Evolutionary conservation across 2,113 vertebrate genomes (phyloP).

Genomic region (Copsychus sechellarum): DNA sequence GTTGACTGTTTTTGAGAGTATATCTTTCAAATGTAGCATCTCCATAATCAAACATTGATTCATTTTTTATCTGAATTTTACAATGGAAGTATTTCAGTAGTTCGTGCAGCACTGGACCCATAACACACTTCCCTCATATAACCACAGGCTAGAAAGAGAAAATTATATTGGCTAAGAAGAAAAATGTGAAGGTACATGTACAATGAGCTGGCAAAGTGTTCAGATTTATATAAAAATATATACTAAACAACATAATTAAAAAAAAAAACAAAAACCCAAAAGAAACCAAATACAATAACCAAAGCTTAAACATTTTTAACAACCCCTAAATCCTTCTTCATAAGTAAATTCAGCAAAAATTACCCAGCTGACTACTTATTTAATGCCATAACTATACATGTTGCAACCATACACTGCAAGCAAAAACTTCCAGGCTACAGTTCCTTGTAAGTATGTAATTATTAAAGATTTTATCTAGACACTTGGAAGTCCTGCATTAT

Average conservation of each 20-base stretch:
- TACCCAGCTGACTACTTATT: neutral
- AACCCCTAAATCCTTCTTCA: neutral
- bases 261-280: neutral
- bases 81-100: neutral
- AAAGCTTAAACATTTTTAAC: neutral
- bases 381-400: neutral
- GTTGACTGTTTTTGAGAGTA: neutral
- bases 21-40: neutral
- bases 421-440: neutral
- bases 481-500: neutral
- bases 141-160: neutral
- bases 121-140: neutral
- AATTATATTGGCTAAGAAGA: neutral
- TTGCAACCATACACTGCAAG: neutral
- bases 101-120: neutral
- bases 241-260: neutral
- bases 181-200: neutral
- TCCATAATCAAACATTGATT: neutral
- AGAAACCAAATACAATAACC: neutral
- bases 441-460: neutral
- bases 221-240: neutral
- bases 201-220: neutral
- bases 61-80: neutral
- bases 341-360: neutral
- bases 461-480: neutral